phyloP scores from a whole-genome alignment of 1,140 invertebrate species.

The Goniozus legneri region DNA sequence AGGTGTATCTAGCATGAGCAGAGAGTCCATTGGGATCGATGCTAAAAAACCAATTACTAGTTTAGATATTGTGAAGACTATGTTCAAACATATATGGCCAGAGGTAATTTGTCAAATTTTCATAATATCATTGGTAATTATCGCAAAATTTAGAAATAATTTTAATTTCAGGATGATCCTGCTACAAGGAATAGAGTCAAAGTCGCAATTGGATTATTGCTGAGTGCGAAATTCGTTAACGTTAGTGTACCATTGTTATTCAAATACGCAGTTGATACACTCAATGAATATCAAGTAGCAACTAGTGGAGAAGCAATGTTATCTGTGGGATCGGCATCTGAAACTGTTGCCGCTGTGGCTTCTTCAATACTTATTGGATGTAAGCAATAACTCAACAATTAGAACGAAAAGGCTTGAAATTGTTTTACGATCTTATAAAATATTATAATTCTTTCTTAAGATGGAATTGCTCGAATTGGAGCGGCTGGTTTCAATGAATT shows the following conservation, averaged over 20 bases:
- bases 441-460: no score
- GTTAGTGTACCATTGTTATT: constrained; percentile 96
- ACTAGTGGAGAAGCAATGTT: constrained; percentile 55
- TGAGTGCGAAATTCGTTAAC: constrained; percentile 84
- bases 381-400: constrained; percentile 64
- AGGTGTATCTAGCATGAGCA: constrained; percentile 68
- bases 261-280: constrained; percentile 87
- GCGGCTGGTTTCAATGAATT: constrained; percentile 94
- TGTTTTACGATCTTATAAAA: constrained; percentile 6
- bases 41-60: constrained; percentile 62
- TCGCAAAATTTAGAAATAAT: constrained; percentile 16
- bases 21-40: constrained; percentile 61
- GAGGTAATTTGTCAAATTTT: constrained; percentile 57
- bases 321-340: constrained; percentile 67
- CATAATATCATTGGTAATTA: constrained; percentile 5
- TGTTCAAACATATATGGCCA: constrained; percentile 95
- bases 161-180: constrained; percentile 65
- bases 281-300: constrained; percentile 64
- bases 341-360: constrained; percentile 69
- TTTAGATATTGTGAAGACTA: constrained; percentile 79
- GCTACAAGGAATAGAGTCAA: constrained; percentile 79
- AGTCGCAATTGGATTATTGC: constrained; percentile 75
- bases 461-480: constrained; percentile 88
- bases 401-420: no score
- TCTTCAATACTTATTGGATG: constrained; percentile 86